Conservation (phyloP, 53 echinoderm and acorn worm species). For the Antedon mediterranea region DNA sequence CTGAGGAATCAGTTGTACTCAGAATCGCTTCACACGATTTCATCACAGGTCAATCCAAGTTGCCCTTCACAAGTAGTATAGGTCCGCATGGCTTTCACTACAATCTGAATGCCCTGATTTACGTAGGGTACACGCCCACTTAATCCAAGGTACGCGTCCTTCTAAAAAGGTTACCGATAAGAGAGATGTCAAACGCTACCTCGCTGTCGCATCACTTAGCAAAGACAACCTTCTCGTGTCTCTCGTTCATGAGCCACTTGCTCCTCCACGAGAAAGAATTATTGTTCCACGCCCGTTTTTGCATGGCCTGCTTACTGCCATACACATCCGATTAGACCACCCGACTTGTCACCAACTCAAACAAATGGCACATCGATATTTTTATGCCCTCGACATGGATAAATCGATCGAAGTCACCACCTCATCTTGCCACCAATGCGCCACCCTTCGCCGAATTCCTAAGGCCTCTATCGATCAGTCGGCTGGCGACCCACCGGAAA, state of each 20-base stretch:
- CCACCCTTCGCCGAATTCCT: no score
- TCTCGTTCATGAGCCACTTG: constrained; percentile 18
- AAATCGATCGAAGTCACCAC: no score
- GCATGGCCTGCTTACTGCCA: no score
- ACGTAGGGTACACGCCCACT: constrained; percentile 12
- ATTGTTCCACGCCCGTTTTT: constrained; percentile 36
- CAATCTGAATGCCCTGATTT: not conserved
- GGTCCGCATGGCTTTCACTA: not conserved
- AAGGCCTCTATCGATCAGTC: no score
- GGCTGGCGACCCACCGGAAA: no score
- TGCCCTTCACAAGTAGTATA: constrained; percentile 8
- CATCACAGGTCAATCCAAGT: not conserved
- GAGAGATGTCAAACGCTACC: constrained; percentile 50
- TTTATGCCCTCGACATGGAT: no score
- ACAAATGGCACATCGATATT: no score
- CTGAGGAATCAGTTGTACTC: constrained; percentile 23
- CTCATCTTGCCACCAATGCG: no score
- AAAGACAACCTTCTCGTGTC: constrained; percentile 46
- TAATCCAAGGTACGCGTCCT: no score
- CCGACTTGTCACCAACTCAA: no score
- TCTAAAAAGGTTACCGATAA: constrained; percentile 45
- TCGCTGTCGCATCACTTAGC: constrained; percentile 29
- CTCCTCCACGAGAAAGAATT: constrained; percentile 26
- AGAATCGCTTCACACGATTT: not conserved
- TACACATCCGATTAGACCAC: no score